Base-by-base conservation (phyloP, 35 echinoderm and acorn worm genomes). In the Diadema setosum region DNA sequence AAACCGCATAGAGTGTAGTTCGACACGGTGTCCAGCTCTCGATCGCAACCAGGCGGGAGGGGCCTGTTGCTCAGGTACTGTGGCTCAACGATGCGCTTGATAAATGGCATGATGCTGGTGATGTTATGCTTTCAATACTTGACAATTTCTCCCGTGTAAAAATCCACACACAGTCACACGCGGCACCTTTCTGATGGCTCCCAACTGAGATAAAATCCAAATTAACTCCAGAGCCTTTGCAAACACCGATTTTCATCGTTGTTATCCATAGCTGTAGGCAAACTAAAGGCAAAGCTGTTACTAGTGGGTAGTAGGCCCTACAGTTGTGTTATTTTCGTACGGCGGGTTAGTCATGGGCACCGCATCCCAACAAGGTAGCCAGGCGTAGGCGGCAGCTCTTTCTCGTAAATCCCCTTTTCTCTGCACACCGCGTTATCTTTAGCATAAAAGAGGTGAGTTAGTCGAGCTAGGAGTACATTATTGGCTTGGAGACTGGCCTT, bases 1-100 rank as follows among this genome's bases (percentile, higher is more conserved):
- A 97, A 75, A 25, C 91, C 91, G 81, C 91, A 93, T 61, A 97
- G 88, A 30, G 91, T 90, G 49, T 93, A 87, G 83, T 97, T 97
- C 18, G 86, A 85, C 5, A 95, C 89, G 17, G 87, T 87, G 31
- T 97, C 95, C 69, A 97, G 81, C 57, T 97, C 95, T 48, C 83
- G 82, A 58, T 82, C 49, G 63, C 95, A 92, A 56, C 91, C 91
- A 35, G 87, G 93, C 40, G 95, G 95, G 1, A 97, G 65, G 26
- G 91, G 75, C 83, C 64, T 97, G 88, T 97, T 90, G 76, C 95
- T 97, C 61, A 97, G 57, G 83, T 87, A 61, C 18, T 90, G 86
- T 44, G 95, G 95, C 42, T 97, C 90, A 16, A 97, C 81, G 32
- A 87, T 41, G 49, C 95, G 82, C 84, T 93, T 97, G 5, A 97